phyloP scores from a whole-genome alignment of 2,888 invertebrate genomes.

The Fragum fragum region DNA sequence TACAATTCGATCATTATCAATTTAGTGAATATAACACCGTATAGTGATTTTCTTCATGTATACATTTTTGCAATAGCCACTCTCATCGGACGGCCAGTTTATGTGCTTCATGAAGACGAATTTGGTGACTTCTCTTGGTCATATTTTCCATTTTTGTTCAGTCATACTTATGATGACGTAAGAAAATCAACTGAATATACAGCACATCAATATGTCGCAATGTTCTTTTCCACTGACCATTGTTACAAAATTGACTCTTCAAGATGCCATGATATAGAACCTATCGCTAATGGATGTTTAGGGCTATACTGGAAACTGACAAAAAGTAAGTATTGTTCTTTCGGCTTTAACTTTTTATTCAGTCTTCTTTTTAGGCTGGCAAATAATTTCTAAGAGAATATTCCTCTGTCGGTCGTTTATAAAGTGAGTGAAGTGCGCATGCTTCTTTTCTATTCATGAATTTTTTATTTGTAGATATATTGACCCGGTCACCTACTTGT shows the following conservation, averaged over 20 bases:
- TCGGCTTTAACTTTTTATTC: too few species aligned
- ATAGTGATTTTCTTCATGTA: conserved; percentile 14
- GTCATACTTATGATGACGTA: background rate
- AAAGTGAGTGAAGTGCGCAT: too few species aligned
- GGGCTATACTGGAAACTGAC: background rate
- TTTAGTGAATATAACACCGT: background rate
- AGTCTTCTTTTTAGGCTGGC: too few species aligned
- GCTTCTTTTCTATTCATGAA: too few species aligned
- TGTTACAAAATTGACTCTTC: conserved; percentile 15
- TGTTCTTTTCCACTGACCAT: conserved; percentile 1
- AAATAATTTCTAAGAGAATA: too few species aligned
- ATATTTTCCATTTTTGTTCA: conserved; percentile 15
- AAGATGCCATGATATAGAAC: background rate
- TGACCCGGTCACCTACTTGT: too few species aligned
- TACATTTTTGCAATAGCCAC: conserved; percentile 24
- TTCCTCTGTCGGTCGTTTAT: too few species aligned
- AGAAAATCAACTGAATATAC: conserved; percentile 1
- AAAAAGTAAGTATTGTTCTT: background rate
- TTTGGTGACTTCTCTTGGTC: conserved; percentile 1
- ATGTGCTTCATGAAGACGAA: conserved; percentile 7
- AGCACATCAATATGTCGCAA: background rate
- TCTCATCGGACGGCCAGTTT: conserved; percentile 11
- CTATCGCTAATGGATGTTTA: conserved; percentile 5
- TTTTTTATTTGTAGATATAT: too few species aligned
- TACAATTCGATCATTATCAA: background rate